Evolutionary conservation across 2,888 invertebrate genomes (phyloP), one percentile per base, ranked within the genome.

Genomic region (Drosophila limbata): DNA sequence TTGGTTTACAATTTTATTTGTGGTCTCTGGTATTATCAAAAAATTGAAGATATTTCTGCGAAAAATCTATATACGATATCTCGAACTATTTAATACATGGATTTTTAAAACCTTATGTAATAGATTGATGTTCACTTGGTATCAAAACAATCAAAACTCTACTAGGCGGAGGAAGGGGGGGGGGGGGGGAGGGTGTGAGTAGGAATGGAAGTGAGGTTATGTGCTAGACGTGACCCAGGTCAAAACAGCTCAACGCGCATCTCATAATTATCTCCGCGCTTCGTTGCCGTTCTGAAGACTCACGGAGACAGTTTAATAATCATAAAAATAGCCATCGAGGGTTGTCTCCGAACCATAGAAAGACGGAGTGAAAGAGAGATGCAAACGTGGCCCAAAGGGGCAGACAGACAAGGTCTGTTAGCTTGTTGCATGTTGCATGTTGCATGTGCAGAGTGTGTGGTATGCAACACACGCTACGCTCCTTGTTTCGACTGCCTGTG

Each of bases 211-310:
- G 59, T 17, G 37, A 52, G 59, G 51, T n/a, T n/a, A 37, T 56
- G 64, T 50, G 51, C 33, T 37, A 37, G 63, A 42, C 44, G 28
- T 68, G 47, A 40, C 33, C 55, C 53, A 71, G 79, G 79, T 72
- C 67, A 53, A 67, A 60, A 64, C 33, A 64, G 64, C 79, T 75
- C 88, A 73, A 75, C 74, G 85, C 81, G 81, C 88, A 86, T 88
- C 86, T 86, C 86, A 86, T 88, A 86, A 86, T 88, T 86, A 88
- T 86, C 87, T 88, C 77, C 75, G 75, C 86, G 88, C 79, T 88
- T 86, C 77, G 86, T 52, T 86, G 84, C 70, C 73, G 62, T 79
- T 81, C 55, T 86, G 86, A 86, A 76, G 84, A 80, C 79, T 69
- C 59, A 74, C 81, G 78, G 86, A 84, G 86, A 86, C 86, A 86